A percentile compares a stretch with the other conserved stretches of the same genome.
Evolutionary conservation across 2,113 vertebrate genomes (phyloP).

Genomic region (Neogale vison): DNA sequence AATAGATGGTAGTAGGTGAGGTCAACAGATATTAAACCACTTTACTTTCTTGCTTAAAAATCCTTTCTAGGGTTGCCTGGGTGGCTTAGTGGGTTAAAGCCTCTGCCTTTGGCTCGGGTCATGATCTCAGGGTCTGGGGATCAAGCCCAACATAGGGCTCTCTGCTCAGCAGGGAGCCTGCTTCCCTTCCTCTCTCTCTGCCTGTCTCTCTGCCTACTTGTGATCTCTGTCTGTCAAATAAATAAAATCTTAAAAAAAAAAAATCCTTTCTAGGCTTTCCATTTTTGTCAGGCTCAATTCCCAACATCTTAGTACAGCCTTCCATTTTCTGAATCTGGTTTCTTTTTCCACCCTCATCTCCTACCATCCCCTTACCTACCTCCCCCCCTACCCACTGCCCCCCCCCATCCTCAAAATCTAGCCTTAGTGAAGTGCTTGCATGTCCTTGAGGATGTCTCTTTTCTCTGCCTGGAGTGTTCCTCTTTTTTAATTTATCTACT

Average conservation of each 20-base stretch:
- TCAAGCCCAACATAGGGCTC: no score
- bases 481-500: not conserved
- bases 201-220: no score
- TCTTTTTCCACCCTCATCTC: not conserved
- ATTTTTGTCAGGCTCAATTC: not conserved
- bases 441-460: not conserved
- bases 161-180: no score
- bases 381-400: no score
- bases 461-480: not conserved
- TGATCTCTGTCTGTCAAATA: no score
- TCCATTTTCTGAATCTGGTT: not conserved
- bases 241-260: not conserved
- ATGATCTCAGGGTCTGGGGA: no score
- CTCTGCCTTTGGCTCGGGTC: no score
- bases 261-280: not conserved
- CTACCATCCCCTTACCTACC: no score
- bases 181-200: no score
- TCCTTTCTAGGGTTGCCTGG: not conserved
- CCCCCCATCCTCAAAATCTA: not conserved
- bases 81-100: no score
- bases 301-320: not conserved
- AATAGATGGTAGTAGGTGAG: not conserved
- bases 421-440: not conserved
- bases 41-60: not conserved
- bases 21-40: not conserved